Conservation (phyloP, 2,113 vertebrate genomes). For the Formicarius rufipectus region DNA sequence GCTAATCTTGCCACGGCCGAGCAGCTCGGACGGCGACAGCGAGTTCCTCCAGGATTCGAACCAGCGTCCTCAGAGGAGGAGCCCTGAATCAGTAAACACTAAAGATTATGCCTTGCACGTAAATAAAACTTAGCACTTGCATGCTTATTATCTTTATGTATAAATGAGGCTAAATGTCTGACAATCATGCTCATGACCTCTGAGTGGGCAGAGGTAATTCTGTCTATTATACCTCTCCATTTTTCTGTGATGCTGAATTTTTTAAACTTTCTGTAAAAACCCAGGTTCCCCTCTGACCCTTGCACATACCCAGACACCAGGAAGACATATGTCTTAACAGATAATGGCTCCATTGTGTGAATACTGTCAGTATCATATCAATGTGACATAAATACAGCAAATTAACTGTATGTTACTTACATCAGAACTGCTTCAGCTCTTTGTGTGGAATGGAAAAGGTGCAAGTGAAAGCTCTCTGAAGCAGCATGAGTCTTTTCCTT, state of each 20-base stretch:
- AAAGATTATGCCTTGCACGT: neutral
- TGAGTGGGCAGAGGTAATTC: conserved; percentile 8
- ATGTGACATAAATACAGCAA: conserved; percentile 57
- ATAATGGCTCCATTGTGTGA: conserved; percentile 56
- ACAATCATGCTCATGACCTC: conserved; percentile 16
- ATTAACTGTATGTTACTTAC: conserved; percentile 37
- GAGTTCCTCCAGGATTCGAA: too few species aligned
- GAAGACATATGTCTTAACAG: conserved; percentile 46
- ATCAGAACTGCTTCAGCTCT: conserved; percentile 40
- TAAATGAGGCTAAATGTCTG: conserved; percentile 16
- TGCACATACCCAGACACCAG: neutral
- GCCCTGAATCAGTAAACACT: neutral
- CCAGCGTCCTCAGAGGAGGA: too few species aligned
- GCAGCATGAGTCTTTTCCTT: conserved; percentile 15
- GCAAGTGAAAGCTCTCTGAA: conserved; percentile 44
- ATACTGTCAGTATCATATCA: conserved; percentile 53
- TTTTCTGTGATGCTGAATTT: conserved; percentile 32
- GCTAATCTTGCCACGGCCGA: too few species aligned
- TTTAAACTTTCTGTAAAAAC: conserved; percentile 27
- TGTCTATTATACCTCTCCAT: neutral
- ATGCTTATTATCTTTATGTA: neutral
- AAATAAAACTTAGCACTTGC: neutral
- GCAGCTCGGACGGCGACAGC: too few species aligned
- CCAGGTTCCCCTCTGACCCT: conserved; percentile 25
- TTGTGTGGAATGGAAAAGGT: conserved; percentile 40